phyloP scores from a whole-genome alignment of 2,113 vertebrate genomes.

The Suncus etruscus region DNA sequence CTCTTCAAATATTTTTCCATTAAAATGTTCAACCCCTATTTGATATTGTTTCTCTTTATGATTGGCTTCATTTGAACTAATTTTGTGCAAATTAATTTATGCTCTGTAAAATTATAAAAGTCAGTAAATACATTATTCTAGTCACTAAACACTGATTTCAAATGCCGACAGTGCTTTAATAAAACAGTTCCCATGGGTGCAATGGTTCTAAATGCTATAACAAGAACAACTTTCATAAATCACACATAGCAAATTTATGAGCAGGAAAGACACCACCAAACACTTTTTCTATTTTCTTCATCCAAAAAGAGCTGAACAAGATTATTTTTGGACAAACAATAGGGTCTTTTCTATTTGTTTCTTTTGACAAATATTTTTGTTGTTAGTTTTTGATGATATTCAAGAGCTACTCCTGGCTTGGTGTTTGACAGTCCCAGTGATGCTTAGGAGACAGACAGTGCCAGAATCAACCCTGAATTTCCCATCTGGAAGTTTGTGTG shows the following conservation, averaged over 20 bases:
- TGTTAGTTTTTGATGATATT: no score
- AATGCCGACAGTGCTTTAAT: background rate
- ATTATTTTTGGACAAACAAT: background rate
- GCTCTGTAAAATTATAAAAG: background rate
- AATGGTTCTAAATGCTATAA: slow-evolving; percentile 1
- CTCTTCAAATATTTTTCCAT: background rate
- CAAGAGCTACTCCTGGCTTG: no score
- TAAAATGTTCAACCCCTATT: background rate
- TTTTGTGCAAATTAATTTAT: background rate
- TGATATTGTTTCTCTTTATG: background rate
- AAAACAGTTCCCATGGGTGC: background rate
- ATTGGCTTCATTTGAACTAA: background rate
- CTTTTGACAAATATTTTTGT: no score
- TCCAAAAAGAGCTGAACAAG: background rate
- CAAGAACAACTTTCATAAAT: background rate
- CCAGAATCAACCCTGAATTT: no score
- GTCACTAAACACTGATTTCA: background rate
- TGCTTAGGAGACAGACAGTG: no score
- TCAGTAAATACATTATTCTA: background rate
- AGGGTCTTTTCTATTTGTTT: background rate
- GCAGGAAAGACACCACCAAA: background rate
- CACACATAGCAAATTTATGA: background rate
- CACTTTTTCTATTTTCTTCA: background rate
- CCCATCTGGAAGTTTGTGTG: no score
- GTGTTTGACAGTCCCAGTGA: no score